Evolutionary conservation across 92 coral and sea anemone species (phyloP).

Genomic region (Paramuricea clavata): DNA sequence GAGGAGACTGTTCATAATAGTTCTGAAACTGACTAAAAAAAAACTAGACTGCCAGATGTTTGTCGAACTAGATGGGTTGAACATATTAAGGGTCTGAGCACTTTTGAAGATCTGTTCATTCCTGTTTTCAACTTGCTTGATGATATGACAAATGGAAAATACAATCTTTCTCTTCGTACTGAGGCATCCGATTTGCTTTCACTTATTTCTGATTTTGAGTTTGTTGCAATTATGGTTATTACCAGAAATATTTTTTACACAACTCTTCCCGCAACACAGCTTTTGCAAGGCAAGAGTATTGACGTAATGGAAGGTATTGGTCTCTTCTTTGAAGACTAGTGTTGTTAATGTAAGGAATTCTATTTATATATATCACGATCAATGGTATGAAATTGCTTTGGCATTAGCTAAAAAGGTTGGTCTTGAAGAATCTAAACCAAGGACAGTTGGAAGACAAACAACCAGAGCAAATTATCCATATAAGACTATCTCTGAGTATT

Average conservation of each 20-base stretch:
- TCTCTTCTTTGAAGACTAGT: not conserved
- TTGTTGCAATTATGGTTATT: not conserved
- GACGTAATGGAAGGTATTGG: not conserved
- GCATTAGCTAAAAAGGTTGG: not conserved
- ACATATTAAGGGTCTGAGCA: too few relatives aligned
- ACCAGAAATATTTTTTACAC: not conserved
- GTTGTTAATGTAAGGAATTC: not conserved
- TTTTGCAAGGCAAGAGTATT: not conserved
- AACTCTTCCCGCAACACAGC: not conserved
- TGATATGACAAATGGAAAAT: not conserved
- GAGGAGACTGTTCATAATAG: too few relatives aligned
- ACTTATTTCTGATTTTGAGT: not conserved
- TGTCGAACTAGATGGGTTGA: too few relatives aligned
- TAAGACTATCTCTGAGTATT: slow-evolving; percentile 42
- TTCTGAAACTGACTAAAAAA: too few relatives aligned
- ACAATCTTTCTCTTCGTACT: not conserved
- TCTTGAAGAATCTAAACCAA: not conserved
- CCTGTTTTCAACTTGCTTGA: not conserved
- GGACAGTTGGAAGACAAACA: not conserved
- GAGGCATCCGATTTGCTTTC: not conserved
- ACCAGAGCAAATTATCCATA: not conserved
- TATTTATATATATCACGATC: not conserved
- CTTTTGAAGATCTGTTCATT: slow-evolving; percentile 5
- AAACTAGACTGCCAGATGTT: too few relatives aligned
- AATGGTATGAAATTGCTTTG: not conserved